These are phyloP conservation scores for Dysidea cf. avara DNA, from an alignment of 37 sponge, comb jelly and placozoan genomes.

Conservation along the genomic window DNA sequence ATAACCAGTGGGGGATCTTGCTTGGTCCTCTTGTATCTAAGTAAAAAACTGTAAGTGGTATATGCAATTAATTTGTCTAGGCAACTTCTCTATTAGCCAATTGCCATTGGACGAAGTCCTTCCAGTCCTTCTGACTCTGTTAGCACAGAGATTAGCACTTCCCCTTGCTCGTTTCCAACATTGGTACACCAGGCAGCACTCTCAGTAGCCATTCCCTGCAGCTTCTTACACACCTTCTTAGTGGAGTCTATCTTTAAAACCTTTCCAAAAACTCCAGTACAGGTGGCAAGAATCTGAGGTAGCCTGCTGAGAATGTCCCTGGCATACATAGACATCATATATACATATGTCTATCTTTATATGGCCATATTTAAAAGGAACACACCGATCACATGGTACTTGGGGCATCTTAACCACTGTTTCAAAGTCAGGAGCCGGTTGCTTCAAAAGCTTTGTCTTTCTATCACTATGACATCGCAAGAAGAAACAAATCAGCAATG, in stretches of 20 bases:
- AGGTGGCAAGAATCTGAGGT: constrained; percentile 21
- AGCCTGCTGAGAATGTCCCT: constrained; percentile 27
- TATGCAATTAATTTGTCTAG: no score
- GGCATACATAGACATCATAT: constrained; percentile 18
- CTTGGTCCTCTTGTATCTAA: constrained; percentile 15
- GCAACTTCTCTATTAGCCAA: constrained; percentile 11
- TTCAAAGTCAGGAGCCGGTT: no score
- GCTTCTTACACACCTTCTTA: constrained; percentile 57
- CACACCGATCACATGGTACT: no score
- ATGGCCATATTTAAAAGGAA: no score
- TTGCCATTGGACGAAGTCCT: constrained; percentile 13
- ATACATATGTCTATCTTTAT: no score
- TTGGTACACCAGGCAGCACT: constrained; percentile 54
- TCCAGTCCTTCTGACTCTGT: constrained; percentile 16
- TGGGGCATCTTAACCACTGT: no score
- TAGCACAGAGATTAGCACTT: constrained; percentile 31
- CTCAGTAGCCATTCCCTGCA: constrained; percentile 33
- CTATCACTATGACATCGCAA: no score
- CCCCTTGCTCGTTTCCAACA: constrained; percentile 61
- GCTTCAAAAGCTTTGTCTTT: no score
- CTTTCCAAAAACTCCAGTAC: constrained; percentile 21
- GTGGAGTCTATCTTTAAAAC: constrained; percentile 61
- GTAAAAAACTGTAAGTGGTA: no score
- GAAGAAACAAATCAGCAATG: no score
- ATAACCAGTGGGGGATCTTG: constrained; percentile 9